Evolutionary conservation across 2,113 vertebrate genomes (phyloP).

Genomic region (Phodopus roborovskii): DNA sequence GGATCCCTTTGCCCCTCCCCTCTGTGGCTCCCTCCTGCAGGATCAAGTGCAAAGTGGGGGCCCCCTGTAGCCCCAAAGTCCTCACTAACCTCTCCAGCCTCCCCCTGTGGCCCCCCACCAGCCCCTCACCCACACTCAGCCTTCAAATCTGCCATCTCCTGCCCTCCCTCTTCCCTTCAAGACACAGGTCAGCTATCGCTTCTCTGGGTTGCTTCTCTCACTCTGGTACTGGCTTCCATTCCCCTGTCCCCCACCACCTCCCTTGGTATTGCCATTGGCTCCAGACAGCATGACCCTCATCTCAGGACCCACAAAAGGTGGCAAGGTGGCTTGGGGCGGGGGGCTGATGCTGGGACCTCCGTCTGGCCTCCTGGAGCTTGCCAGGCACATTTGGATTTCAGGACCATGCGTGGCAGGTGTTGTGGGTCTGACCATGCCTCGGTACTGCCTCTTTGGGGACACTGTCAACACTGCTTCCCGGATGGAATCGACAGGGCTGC

Average conservation of each 20-base stretch:
- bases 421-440: constrained; percentile 95
- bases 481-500: constrained; percentile 96
- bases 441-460: constrained; percentile 96
- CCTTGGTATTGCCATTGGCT: neutral
- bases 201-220: neutral
- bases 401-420: constrained; percentile 94
- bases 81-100: neutral
- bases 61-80: no score
- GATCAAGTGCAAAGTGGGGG: neutral
- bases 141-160: neutral
- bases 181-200: neutral
- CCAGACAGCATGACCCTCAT: neutral
- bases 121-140: neutral
- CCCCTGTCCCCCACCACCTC: neutral
- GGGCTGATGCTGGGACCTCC: neutral
- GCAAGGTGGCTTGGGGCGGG: neutral
- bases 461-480: constrained; percentile 94
- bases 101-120: neutral
- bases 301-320: neutral
- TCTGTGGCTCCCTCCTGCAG: neutral
- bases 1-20: neutral
- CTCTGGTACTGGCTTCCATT: neutral
- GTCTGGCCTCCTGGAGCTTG: neutral
- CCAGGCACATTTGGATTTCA: constrained; percentile 71
- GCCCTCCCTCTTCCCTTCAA: neutral